Percentiles rank a stretch among this genome's conserved stretches.
Evolutionary conservation across 1,140 invertebrate species (phyloP).

Genomic region (Drosophila navojoa): DNA sequence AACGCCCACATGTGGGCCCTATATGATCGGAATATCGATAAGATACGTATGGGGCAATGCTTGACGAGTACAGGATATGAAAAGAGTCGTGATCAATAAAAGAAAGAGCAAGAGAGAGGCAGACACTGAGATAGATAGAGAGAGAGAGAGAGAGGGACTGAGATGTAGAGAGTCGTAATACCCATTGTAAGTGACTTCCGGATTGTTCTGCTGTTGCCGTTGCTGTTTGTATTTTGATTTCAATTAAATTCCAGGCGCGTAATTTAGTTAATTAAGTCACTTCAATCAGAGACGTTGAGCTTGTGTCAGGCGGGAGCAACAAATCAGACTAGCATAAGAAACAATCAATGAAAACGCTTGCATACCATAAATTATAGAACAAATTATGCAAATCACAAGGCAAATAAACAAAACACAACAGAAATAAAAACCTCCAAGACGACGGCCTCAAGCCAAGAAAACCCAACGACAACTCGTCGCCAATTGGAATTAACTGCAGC

Average conservation of each 20-base stretch:
- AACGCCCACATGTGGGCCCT: slow-evolving; percentile 47
- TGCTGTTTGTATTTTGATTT: slow-evolving; percentile 17
- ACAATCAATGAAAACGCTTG: slow-evolving; percentile 60
- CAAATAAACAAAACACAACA: slow-evolving; percentile 41
- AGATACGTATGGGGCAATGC: too few relatives aligned
- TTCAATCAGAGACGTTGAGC: slow-evolving; percentile 61
- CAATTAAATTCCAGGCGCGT: slow-evolving; percentile 78
- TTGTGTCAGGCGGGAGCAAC: slow-evolving; percentile 10
- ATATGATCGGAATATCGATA: slow-evolving; percentile 25
- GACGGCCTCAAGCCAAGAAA: slow-evolving; percentile 27
- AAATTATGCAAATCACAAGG: slow-evolving; percentile 76
- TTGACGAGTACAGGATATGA: slow-evolving; percentile 29
- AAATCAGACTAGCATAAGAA: slow-evolving; percentile 52
- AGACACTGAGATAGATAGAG: not conserved
- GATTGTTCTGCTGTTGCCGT: not conserved
- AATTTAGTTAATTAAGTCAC: slow-evolving; percentile 80
- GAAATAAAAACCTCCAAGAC: slow-evolving; percentile 31
- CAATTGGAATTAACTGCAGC: slow-evolving; percentile 72
- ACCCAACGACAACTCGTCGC: slow-evolving; percentile 57
- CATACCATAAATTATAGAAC: slow-evolving; percentile 78
- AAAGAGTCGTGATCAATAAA: slow-evolving; percentile 21
- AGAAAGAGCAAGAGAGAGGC: not conserved
- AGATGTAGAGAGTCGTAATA: not conserved
- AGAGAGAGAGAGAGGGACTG: not conserved
- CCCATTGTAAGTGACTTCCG: slow-evolving; percentile 39